These are phyloP conservation scores for Chironomus tentans DNA, from an alignment of 2,888 invertebrate species.

Conservation along the genomic window DNA sequence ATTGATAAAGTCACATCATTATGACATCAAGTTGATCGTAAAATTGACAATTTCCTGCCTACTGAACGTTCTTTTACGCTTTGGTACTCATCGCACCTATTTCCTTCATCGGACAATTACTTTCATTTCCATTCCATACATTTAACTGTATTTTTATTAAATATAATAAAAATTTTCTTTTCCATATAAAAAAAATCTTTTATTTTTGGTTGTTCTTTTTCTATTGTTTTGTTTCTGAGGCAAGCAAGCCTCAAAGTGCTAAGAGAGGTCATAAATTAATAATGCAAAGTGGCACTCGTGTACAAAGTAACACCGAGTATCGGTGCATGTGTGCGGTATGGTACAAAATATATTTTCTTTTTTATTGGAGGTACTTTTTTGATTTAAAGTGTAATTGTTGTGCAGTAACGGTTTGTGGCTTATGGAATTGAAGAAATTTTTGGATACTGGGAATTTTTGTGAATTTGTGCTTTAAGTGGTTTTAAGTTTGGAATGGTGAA, in stretches of 20 bases:
- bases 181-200: background rate
- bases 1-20: background rate
- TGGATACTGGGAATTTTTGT: too few species aligned
- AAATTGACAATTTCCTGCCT: background rate
- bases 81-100: background rate
- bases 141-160: background rate
- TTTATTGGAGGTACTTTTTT: background rate
- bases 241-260: background rate
- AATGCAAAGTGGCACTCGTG: slow-evolving; percentile 2
- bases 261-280: background rate
- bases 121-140: background rate
- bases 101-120: slow-evolving; percentile 1
- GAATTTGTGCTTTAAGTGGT: too few species aligned
- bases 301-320: background rate
- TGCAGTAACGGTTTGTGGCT: background rate
- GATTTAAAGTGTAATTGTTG: background rate
- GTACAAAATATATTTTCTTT: background rate
- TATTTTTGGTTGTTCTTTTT: background rate
- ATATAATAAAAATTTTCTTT: background rate
- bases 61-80: slow-evolving; percentile 4
- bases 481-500: too few species aligned
- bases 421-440: too few species aligned
- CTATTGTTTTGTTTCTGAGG: background rate
- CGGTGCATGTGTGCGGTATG: background rate
- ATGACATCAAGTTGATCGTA: background rate